These are phyloP conservation scores for Tychaedon coryphoeus DNA, from an alignment of 2,113 vertebrate genomes.

Conservation along the genomic window DNA sequence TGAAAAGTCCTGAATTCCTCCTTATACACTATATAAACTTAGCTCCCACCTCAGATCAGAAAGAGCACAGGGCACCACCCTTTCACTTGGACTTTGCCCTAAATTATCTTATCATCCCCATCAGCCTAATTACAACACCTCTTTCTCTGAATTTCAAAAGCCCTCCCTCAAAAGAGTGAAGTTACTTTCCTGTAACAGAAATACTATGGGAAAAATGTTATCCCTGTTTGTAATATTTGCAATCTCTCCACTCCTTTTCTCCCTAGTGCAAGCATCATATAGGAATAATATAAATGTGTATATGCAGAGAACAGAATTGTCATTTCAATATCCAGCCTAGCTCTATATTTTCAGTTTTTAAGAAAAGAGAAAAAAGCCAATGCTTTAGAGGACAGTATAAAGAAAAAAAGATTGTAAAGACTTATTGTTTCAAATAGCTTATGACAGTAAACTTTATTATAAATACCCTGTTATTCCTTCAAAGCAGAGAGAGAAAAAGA, in stretches of 20 bases:
- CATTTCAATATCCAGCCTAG: not conserved
- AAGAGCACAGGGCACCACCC: not conserved
- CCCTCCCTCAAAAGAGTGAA: not conserved
- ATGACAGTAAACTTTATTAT: not conserved
- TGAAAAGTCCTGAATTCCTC: not conserved
- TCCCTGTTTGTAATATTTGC: not conserved
- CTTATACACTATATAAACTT: not conserved
- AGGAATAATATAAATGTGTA: not conserved
- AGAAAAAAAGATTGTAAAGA: not conserved
- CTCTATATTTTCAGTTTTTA: not conserved
- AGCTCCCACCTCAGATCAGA: not conserved
- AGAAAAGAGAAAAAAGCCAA: not conserved
- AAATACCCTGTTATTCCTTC: not conserved
- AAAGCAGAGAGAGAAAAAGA: not conserved
- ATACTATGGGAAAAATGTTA: rapidly evolving
- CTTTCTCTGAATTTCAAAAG: not conserved
- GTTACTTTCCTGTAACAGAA: not conserved
- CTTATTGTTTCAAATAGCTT: not conserved
- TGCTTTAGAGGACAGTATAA: not conserved
- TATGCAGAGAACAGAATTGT: not conserved
- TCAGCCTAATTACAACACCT: not conserved
- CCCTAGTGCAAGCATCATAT: not conserved
- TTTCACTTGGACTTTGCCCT: not conserved
- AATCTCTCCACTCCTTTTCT: not conserved
- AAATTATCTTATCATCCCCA: not conserved